These are phyloP conservation scores for Dendropsophus ebraccatus DNA, from an alignment of 2,113 vertebrate genomes.

Conservation along the genomic window DNA sequence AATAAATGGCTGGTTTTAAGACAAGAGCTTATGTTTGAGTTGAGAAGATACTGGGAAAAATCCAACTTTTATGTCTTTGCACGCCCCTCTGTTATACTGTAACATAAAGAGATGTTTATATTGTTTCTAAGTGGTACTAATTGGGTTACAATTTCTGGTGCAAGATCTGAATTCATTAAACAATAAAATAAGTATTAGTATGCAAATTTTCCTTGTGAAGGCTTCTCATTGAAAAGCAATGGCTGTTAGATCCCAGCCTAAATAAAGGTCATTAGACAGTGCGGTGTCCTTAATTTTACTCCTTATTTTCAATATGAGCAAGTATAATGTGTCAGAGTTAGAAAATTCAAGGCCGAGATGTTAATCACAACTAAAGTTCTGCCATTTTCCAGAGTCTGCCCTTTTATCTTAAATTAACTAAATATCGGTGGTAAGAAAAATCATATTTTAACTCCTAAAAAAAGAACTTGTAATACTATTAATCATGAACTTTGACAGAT, in stretches of 20 bases:
- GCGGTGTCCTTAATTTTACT: constrained; percentile 58
- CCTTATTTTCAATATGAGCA: constrained; percentile 65
- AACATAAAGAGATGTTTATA: constrained; percentile 33
- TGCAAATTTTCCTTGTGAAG: constrained; percentile 63
- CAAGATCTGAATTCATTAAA: constrained; percentile 66
- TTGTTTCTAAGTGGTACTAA: constrained; percentile 37
- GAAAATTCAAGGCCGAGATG: constrained; percentile 59
- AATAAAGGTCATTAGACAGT: constrained; percentile 72
- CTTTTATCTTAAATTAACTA: constrained; percentile 51
- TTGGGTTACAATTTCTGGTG: constrained; percentile 22
- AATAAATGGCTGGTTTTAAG: background rate
- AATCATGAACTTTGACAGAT: constrained; percentile 24
- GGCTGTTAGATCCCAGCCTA: constrained; percentile 69
- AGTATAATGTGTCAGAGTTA: constrained; percentile 63
- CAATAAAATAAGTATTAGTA: constrained; percentile 63
- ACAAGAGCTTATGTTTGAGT: background rate
- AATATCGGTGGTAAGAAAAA: constrained; percentile 24
- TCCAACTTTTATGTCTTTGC: background rate
- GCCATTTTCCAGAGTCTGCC: constrained; percentile 45
- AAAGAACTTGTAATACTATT: constrained; percentile 4
- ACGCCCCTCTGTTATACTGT: background rate
- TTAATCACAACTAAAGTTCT: constrained; percentile 50
- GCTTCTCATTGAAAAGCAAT: constrained; percentile 60
- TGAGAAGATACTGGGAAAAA: background rate
- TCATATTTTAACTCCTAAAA: constrained; percentile 33